Conservation (phyloP, 2,113 vertebrate species). For the Coracopsis vasa region DNA sequence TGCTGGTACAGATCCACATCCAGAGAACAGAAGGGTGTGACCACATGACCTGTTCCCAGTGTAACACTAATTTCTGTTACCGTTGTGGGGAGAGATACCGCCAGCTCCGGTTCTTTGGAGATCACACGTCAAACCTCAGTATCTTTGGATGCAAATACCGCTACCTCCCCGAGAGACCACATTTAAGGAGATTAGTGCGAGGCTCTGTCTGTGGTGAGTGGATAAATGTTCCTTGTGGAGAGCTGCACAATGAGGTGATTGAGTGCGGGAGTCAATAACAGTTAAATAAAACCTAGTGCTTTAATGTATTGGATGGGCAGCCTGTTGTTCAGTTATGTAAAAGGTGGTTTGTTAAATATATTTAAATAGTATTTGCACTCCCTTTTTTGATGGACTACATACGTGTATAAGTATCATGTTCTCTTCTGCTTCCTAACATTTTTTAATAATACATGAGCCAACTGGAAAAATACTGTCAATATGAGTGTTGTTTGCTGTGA, state of each 20-base stretch:
- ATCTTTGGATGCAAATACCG: slow-evolving; percentile 99
- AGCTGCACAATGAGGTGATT: neutral
- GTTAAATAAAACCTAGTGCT: neutral
- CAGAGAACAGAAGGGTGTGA: slow-evolving; percentile 98
- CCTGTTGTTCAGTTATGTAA: neutral
- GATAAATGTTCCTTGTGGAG: neutral
- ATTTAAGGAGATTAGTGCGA: slow-evolving; percentile 91
- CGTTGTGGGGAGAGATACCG: slow-evolving; percentile 95
- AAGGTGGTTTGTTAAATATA: neutral
- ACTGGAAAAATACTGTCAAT: neutral
- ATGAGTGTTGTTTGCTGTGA: neutral
- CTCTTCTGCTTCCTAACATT: neutral
- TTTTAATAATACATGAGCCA: neutral
- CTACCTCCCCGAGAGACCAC: slow-evolving; percentile 96
- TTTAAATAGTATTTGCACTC: neutral
- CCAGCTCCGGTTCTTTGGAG: slow-evolving; percentile 96
- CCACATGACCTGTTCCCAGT: slow-evolving; percentile 97
- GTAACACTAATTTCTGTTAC: slow-evolving; percentile 99
- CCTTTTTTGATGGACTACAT: neutral
- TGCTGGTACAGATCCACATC: slow-evolving; percentile 87
- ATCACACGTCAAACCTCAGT: slow-evolving; percentile 98
- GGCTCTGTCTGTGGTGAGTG: slow-evolving; percentile 96
- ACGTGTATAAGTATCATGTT: neutral
- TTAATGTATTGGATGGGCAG: neutral
- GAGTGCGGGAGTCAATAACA: rapidly evolving